Conservation (phyloP, 2,113 vertebrate genomes). For the Ahaetulla prasina region DNA sequence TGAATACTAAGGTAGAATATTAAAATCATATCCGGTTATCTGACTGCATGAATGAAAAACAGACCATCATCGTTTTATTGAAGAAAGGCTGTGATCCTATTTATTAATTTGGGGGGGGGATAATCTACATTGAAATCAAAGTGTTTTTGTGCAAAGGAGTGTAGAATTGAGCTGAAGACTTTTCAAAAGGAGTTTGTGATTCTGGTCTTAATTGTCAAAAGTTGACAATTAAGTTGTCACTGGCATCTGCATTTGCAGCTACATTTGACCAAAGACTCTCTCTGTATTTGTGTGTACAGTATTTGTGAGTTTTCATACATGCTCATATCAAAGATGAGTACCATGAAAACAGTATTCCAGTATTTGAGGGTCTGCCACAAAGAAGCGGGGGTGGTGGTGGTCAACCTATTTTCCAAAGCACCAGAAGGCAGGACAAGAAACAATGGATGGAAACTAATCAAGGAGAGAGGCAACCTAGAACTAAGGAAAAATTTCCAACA, state of each 20-base stretch:
- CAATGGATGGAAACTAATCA: not conserved
- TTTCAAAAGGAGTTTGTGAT: not conserved
- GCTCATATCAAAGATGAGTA: not conserved
- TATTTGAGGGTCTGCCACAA: not conserved
- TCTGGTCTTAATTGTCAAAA: not conserved
- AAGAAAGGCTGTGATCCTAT: conserved; percentile 1
- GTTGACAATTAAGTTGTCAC: too few species aligned
- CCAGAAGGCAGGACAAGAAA: not conserved
- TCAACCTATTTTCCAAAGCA: not conserved
- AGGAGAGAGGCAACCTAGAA: not conserved
- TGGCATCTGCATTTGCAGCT: not conserved
- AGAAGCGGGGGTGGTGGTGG: not conserved
- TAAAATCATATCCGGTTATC: not conserved
- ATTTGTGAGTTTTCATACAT: not conserved
- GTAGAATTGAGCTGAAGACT: not conserved
- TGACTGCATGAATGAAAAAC: not conserved
- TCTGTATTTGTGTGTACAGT: not conserved
- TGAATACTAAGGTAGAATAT: conserved; percentile 55
- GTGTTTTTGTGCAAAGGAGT: not conserved
- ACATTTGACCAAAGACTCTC: not conserved
- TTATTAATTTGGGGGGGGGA: not conserved
- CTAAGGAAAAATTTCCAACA: not conserved
- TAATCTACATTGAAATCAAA: not conserved
- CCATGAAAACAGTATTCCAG: not conserved
- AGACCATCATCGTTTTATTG: conserved; percentile 28